Percentiles rank a stretch among this genome's conserved stretches.
Evolutionary conservation across 2,797 vertebrate species (phyloP).

Genomic region (Alcedo atthis): DNA sequence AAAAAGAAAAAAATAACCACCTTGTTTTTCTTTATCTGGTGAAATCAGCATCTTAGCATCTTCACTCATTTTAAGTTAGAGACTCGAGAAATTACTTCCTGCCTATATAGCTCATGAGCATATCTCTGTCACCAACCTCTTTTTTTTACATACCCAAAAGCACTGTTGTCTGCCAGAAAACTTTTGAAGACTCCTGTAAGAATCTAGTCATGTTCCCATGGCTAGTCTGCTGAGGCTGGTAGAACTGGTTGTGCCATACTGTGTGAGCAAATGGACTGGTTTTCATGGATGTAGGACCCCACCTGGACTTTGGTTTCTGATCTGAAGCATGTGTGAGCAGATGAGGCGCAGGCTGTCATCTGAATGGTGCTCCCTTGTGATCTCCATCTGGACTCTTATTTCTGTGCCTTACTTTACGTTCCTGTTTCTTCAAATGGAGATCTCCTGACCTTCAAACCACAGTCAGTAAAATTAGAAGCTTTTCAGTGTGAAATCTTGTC

Average conservation of each 20-base stretch:
- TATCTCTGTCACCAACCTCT: background rate
- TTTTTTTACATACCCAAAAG: background rate
- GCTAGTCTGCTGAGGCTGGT: background rate
- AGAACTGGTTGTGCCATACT: background rate
- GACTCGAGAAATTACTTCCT: background rate
- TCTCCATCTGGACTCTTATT: background rate
- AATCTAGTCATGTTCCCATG: background rate
- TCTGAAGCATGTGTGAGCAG: background rate
- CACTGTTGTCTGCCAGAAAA: constrained; percentile 6
- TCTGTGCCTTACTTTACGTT: background rate
- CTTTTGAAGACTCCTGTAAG: background rate
- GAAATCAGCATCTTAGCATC: background rate
- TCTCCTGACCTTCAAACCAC: background rate
- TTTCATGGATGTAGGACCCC: background rate
- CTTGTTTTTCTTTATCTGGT: background rate
- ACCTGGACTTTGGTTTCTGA: background rate
- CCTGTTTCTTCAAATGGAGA: background rate
- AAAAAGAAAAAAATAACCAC: background rate
- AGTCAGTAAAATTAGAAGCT: background rate
- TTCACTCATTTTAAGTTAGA: background rate
- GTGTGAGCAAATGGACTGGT: background rate
- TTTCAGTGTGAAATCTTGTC: background rate
- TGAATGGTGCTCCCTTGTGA: background rate
- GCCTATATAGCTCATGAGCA: background rate
- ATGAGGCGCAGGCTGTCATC: background rate